Evolutionary conservation across 2,888 invertebrate genomes (phyloP).

Genomic region (Charanyca ferruginea): DNA sequence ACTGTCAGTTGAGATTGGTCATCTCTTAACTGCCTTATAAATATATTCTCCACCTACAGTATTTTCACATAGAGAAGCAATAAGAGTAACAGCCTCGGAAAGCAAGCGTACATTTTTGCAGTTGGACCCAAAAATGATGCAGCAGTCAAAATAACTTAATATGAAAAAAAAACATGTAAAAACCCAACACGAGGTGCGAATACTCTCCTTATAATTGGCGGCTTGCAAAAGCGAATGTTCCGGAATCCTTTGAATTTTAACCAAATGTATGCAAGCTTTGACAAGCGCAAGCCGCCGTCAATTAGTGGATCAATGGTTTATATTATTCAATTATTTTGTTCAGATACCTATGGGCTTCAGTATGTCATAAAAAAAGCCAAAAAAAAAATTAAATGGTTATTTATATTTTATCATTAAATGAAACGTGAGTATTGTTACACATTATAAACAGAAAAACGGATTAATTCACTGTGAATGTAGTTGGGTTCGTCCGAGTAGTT

Average conservation of each 20-base stretch:
- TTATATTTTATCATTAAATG: no score
- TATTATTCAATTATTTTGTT: conserved; percentile 33
- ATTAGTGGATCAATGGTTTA: conserved; percentile 48
- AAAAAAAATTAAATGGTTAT: no score
- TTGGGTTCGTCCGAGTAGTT: no score
- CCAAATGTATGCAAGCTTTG: conserved; percentile 40
- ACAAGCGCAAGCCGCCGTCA: conserved; percentile 35
- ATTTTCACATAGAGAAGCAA: no score
- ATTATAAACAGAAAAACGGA: no score
- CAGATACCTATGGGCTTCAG: neutral
- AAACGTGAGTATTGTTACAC: no score
- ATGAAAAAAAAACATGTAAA: conserved; percentile 12
- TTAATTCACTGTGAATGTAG: no score
- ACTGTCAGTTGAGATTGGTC: no score
- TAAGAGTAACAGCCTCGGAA: no score
- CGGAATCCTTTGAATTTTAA: conserved; percentile 36
- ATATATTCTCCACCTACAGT: no score
- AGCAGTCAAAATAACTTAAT: conserved; percentile 14
- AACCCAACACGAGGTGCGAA: conserved; percentile 30
- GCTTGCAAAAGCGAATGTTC: conserved; percentile 56
- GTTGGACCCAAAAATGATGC: conserved; percentile 4
- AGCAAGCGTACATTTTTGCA: neutral
- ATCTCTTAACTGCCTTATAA: no score
- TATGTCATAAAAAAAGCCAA: no score
- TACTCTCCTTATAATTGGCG: conserved; percentile 62